Evolutionary conservation across 2,888 invertebrate species (phyloP), one percentile per base, ranked within the genome.

Genomic region (Tetanocera ferruginea): DNA sequence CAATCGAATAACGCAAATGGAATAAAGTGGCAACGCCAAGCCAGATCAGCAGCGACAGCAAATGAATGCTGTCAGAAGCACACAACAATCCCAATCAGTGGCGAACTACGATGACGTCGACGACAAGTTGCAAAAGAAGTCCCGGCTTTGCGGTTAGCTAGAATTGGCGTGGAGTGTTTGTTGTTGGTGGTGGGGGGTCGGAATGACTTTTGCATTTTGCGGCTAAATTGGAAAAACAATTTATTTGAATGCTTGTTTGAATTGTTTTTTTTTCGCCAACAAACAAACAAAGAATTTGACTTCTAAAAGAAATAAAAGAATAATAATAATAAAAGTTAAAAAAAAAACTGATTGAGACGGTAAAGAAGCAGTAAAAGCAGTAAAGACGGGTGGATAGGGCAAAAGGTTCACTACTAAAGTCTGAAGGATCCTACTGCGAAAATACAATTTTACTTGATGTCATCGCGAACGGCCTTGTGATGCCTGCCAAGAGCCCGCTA

Each of bases 51-150:
- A 57, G 37, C 31, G 37, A 14, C 69, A 60, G 17, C 79, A 84
- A 86, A 86, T 85, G 84, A 86, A 85, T 85, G 83, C 84, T 87
- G 87, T 87, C 87, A 87, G 83, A 80, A 83, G 62, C 87, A 86
- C 82, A 84, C 85, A 72, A 77, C 76, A 76, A 78, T 76, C 71
- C 43, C 72, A 76, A 57, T 69, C 76, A 75, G 28, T 67, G 9
- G 43, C 62, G 51, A 69, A 52, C 8, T 60, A 75, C 64, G 31
- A 31, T 31, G 11, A 31, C 64, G 31, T 31, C 31, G n/a, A 31
- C 64, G 64, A 43, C 17, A 31, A n/a, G 31, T n/a, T n/a, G 31
- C 28, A n/a, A n/a, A 31, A 25, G 62, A 62, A 28, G 31, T n/a
- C 64, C 17, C 31, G 8, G 55, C 19, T 11, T 57, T 55, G 31